A percentile compares a stretch with the other conserved stretches of the same genome.
phyloP scores from a whole-genome alignment of 2,113 vertebrate species.

The Callocephalon fimbriatum region DNA sequence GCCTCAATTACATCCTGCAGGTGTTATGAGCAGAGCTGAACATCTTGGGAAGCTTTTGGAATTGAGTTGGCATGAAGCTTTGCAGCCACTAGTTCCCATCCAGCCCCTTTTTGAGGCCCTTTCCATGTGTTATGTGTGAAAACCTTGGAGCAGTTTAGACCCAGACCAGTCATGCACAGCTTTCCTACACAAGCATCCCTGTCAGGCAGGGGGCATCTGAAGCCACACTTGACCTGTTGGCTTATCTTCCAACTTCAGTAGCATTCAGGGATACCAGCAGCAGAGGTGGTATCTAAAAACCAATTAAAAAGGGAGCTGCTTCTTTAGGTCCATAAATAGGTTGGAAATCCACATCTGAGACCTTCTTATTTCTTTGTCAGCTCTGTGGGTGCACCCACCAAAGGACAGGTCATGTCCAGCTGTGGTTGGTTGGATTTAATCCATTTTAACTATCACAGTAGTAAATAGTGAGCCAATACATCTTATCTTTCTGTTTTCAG shows the following conservation, averaged over 20 bases:
- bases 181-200: neutral
- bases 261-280: neutral
- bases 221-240: neutral
- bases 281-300: neutral
- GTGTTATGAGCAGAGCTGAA: accelerated
- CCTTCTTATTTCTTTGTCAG: neutral
- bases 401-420: neutral
- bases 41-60: neutral
- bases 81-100: neutral
- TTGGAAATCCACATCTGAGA: neutral
- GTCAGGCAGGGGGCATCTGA: neutral
- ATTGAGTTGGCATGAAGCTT: accelerated
- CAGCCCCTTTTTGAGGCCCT: neutral
- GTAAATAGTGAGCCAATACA: neutral
- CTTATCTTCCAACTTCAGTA: neutral
- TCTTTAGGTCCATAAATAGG: neutral
- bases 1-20: accelerated
- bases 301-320: neutral
- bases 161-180: neutral
- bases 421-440: neutral
- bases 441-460: neutral
- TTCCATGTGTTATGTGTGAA: neutral
- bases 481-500: neutral
- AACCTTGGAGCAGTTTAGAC: accelerated
- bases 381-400: neutral